A percentile compares a stretch with the other conserved stretches of the same genome.
Evolutionary conservation across 1,140 invertebrate genomes (phyloP).

Genomic region (Drosophila repletoides): DNA sequence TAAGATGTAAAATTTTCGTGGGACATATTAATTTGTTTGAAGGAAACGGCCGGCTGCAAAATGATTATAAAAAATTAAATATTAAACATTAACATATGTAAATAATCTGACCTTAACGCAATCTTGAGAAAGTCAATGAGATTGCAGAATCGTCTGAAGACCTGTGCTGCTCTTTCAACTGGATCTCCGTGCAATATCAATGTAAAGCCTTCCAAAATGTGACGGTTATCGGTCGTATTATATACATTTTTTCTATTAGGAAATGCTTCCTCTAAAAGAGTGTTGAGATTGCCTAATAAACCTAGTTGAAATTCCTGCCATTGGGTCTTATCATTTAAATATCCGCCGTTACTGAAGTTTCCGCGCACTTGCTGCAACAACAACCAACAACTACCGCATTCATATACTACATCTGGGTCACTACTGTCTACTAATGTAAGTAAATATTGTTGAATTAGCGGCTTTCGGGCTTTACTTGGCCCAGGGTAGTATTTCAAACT

Average conservation of each 20-base stretch:
- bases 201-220: conserved; percentile 5
- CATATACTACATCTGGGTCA: conserved; percentile 31
- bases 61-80: background rate
- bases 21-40: conserved; percentile 29
- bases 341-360: background rate
- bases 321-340: conserved; percentile 1
- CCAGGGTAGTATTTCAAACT: conserved; percentile 53
- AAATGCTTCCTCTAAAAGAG: conserved; percentile 18
- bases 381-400: conserved; percentile 47
- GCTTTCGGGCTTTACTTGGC: conserved; percentile 24
- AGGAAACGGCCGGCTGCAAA: conserved; percentile 31
- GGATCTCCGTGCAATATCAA: conserved; percentile 24
- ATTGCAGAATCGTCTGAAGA: conserved; percentile 34
- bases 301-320: conserved; percentile 41
- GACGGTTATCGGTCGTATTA: background rate
- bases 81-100: background rate
- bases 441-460: conserved; percentile 10
- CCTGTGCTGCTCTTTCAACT: conserved; percentile 21
- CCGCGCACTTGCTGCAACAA: conserved; percentile 38
- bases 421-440: conserved; percentile 27
- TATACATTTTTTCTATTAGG: background rate
- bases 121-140: conserved; percentile 44
- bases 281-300: conserved; percentile 21
- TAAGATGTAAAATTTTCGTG: conserved; percentile 32
- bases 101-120: conserved; percentile 26